A percentile compares a stretch with the other conserved stretches of the same genome.
Evolutionary conservation across 2,113 vertebrate species (phyloP).

Genomic region (Sturnus vulgaris): DNA sequence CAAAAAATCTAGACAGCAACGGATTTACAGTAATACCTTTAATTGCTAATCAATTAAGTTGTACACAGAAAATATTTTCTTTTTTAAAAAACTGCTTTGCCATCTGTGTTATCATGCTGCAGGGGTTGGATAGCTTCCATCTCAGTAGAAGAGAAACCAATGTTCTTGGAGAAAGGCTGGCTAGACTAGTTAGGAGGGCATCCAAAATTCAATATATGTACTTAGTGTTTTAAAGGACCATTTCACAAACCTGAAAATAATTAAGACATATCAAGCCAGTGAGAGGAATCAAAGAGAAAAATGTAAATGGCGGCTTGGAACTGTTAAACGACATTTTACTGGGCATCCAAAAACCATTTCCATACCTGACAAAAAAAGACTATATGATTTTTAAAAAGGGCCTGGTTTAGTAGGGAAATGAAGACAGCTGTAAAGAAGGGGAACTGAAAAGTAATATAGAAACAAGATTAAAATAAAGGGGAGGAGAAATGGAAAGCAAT

Average conservation of each 20-base stretch:
- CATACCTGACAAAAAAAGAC: not conserved
- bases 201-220: not conserved
- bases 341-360: not conserved
- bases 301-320: not conserved
- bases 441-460: not conserved
- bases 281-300: conserved; percentile 3
- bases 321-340: not conserved
- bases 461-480: not conserved
- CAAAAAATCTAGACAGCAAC: not conserved
- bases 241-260: conserved; percentile 13
- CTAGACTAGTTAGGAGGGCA: not conserved
- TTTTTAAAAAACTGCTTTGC: not conserved
- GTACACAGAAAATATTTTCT: not conserved
- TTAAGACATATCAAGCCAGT: not conserved
- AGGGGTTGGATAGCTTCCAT: not conserved
- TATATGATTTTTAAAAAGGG: not conserved
- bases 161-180: not conserved
- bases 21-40: not conserved
- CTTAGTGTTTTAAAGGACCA: not conserved
- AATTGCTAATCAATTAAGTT: not conserved
- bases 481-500: not conserved
- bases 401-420: not conserved
- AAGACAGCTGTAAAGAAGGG: not conserved
- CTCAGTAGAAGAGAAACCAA: not conserved
- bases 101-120: not conserved